Evolutionary conservation across 2,113 vertebrate species (phyloP).

Genomic region (Corythoichthys haematopterus): DNA sequence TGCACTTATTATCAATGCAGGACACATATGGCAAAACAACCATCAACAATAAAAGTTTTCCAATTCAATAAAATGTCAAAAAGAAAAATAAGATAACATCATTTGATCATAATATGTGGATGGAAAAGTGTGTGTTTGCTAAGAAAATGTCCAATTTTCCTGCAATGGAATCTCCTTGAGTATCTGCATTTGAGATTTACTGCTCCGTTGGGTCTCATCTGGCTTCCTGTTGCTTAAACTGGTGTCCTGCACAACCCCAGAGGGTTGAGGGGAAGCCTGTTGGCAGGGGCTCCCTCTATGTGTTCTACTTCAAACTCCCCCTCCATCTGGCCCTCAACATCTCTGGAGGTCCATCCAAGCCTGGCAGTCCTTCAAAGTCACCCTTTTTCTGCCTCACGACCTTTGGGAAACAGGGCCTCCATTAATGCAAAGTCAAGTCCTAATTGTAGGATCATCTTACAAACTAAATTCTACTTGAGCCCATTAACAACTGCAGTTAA

Average conservation of each 20-base stretch:
- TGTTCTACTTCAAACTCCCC: constrained; percentile 39
- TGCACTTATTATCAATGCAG: too few relatives aligned
- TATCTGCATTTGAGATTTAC: constrained; percentile 18
- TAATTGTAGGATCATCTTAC: constrained; percentile 76
- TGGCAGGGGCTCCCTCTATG: constrained; percentile 37
- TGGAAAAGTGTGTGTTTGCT: neutral
- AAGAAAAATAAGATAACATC: neutral
- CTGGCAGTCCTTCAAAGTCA: constrained; percentile 67
- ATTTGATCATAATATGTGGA: neutral
- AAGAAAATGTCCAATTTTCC: constrained; percentile 1
- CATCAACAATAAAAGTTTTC: neutral
- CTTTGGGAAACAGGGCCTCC: constrained; percentile 52
- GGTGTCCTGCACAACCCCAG: constrained; percentile 42
- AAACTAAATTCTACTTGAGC: constrained; percentile 67
- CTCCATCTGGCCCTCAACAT: constrained; percentile 28
- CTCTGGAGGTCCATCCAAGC: constrained; percentile 41
- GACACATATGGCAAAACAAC: neutral
- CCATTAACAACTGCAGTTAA: constrained; percentile 73
- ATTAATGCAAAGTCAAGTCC: constrained; percentile 76
- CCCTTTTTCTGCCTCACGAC: constrained; percentile 57
- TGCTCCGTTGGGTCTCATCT: constrained; percentile 26
- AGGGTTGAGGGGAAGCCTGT: constrained; percentile 31
- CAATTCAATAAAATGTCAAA: neutral
- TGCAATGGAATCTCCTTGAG: constrained; percentile 14
- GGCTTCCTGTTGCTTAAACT: constrained; percentile 45